Conservation (phyloP, 2,797 vertebrate species). For the Lepilemur ruficaudatus region DNA sequence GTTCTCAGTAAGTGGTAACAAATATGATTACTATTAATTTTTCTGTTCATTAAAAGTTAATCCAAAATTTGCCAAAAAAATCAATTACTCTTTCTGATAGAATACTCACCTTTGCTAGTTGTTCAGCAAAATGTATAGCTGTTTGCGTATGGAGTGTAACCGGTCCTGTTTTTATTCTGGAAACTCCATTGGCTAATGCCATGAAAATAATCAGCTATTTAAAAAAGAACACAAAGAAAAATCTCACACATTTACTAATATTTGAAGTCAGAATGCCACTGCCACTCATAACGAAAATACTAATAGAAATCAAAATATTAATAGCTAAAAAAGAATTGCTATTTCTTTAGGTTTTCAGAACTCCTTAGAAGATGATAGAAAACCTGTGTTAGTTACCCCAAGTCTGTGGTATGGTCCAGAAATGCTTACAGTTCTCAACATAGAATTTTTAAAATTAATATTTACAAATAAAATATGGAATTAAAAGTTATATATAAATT, state of each 20-base stretch:
- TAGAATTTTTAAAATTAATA: not conserved
- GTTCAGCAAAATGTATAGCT: slow-evolving; percentile 95
- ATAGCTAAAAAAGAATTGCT: not conserved
- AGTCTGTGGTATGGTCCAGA: not conserved
- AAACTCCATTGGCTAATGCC: slow-evolving; percentile 94
- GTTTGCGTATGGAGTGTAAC: slow-evolving; percentile 96
- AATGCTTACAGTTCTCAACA: not conserved
- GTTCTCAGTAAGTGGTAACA: not conserved
- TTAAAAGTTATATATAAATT: not conserved
- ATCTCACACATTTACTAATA: not conserved
- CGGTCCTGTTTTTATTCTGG: slow-evolving; percentile 92
- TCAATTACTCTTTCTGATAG: not conserved
- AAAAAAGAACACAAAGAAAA: slow-evolving; percentile 30
- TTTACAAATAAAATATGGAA: slow-evolving; percentile 20
- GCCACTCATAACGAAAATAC: not conserved
- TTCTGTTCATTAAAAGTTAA: not conserved
- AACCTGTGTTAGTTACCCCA: not conserved
- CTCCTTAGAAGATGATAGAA: not conserved
- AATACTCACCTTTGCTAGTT: slow-evolving; percentile 91
- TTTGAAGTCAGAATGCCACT: not conserved
- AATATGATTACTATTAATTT: not conserved
- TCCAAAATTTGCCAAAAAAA: not conserved
- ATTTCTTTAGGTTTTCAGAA: slow-evolving; percentile 12
- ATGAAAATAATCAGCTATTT: slow-evolving; percentile 96
- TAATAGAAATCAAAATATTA: not conserved